Percentiles rank a stretch among this genome's conserved stretches.
Evolutionary conservation across 2,888 invertebrate species (phyloP).

Genomic region (Theodoxus fluviatilis): DNA sequence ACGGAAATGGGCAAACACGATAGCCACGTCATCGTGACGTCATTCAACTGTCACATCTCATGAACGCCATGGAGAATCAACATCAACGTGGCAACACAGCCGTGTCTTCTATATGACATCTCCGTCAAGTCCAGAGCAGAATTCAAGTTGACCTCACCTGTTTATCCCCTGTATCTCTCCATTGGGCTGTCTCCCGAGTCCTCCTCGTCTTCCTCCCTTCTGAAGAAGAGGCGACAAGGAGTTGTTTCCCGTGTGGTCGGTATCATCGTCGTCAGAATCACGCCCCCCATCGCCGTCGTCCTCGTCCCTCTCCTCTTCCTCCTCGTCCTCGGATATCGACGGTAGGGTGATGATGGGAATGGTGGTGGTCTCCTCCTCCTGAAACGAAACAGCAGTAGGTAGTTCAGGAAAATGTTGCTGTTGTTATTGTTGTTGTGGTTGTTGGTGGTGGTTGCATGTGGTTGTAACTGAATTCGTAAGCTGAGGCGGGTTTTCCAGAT

Average conservation of each 20-base stretch:
- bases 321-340: slow-evolving; percentile 94
- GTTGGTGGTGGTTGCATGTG: neutral
- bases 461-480: too few species aligned
- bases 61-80: too few species aligned
- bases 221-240: slow-evolving; percentile 38
- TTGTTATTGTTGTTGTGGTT: neutral
- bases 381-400: neutral
- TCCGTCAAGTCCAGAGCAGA: slow-evolving; percentile 33
- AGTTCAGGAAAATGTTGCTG: neutral
- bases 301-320: slow-evolving; percentile 70
- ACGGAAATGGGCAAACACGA: too few species aligned
- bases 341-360: slow-evolving; percentile 84
- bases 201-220: slow-evolving; percentile 14
- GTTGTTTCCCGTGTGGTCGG: slow-evolving; percentile 30
- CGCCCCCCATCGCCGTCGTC: slow-evolving; percentile 68
- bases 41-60: too few species aligned
- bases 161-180: slow-evolving; percentile 42
- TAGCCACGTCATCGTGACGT: too few species aligned
- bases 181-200: slow-evolving; percentile 38
- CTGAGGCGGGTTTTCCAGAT: too few species aligned
- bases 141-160: slow-evolving; percentile 39
- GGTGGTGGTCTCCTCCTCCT: slow-evolving; percentile 58
- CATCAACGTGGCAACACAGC: too few species aligned
- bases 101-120: neutral
- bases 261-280: slow-evolving; percentile 30